Evolutionary conservation across 2,797 vertebrate species (phyloP).

Genomic region (Meda fulgida): DNA sequence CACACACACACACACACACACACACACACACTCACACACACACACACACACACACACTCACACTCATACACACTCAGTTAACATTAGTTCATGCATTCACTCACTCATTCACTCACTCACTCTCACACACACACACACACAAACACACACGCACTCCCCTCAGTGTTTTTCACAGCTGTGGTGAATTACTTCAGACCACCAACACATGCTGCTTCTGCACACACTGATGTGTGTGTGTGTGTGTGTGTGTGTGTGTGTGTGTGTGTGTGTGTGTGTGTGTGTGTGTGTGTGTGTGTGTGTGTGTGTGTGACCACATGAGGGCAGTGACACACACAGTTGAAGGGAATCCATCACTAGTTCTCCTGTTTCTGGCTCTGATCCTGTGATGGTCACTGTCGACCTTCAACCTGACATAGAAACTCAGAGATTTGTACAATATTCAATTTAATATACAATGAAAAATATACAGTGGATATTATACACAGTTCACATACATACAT

Average conservation of each 20-base stretch:
- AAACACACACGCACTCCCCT: not conserved
- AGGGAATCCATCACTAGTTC: not conserved
- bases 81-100: not conserved
- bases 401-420: not conserved
- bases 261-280: too few relatives aligned
- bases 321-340: slow-evolving; percentile 40
- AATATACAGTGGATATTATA: not conserved
- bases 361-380: not conserved
- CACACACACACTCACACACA: too few relatives aligned
- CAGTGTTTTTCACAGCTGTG: slow-evolving; percentile 52
- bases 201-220: slow-evolving; percentile 3
- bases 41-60: too few relatives aligned
- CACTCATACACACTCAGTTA: too few relatives aligned
- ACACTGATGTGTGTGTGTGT: too few relatives aligned
- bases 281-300: slow-evolving; percentile 11
- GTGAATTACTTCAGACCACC: slow-evolving; percentile 41
- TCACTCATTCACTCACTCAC: not conserved
- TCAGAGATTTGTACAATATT: not conserved
- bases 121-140: not conserved
- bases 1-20: not conserved
- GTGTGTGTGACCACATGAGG: slow-evolving; percentile 49
- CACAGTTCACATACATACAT: too few relatives aligned
- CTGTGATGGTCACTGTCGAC: not conserved
- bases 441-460: not conserved
- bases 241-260: too few relatives aligned